These are phyloP conservation scores for Epiblema foenella DNA, from an alignment of 2,888 invertebrate genomes.

Conservation along the genomic window DNA sequence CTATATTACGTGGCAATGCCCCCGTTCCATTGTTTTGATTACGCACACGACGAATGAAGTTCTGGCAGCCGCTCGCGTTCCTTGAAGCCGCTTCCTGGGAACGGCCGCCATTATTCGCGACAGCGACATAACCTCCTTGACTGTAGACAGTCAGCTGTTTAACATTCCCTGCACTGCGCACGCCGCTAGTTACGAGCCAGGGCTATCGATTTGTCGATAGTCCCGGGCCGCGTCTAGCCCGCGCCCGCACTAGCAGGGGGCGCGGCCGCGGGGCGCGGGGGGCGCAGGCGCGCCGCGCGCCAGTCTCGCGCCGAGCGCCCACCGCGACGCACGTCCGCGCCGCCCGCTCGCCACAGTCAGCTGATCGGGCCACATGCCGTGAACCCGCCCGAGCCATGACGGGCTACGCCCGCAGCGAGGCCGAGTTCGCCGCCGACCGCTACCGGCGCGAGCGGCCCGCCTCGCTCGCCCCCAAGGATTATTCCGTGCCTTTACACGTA, in stretches of 20 bases:
- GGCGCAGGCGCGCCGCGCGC: constrained; percentile 55
- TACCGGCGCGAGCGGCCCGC: constrained; percentile 79
- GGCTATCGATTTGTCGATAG: constrained; percentile 34
- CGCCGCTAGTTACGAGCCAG: constrained; percentile 44
- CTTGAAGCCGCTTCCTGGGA: constrained; percentile 11
- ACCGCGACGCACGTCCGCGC: constrained; percentile 70
- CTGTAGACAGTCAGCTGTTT: constrained; percentile 75
- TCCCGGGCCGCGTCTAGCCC: constrained; percentile 43
- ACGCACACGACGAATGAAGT: not conserved
- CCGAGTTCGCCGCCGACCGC: constrained; percentile 80
- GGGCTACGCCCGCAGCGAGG: constrained; percentile 82
- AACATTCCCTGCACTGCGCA: constrained; percentile 60
- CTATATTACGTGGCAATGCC: constrained; percentile 3
- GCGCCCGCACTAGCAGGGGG: constrained; percentile 53
- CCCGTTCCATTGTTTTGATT: constrained; percentile 16
- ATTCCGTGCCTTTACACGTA: constrained; percentile 94
- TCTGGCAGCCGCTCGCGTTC: constrained; percentile 14
- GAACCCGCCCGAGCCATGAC: constrained; percentile 80
- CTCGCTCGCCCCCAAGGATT: constrained; percentile 89
- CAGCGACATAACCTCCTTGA: constrained; percentile 51
- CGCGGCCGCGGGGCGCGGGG: constrained; percentile 55
- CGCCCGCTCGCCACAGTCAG: constrained; percentile 67
- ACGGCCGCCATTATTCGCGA: constrained; percentile 26
- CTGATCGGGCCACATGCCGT: constrained; percentile 82
- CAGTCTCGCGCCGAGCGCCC: constrained; percentile 73